Conservation (phyloP, 2,888 invertebrate species). For the Chrysolina haemoptera region DNA sequence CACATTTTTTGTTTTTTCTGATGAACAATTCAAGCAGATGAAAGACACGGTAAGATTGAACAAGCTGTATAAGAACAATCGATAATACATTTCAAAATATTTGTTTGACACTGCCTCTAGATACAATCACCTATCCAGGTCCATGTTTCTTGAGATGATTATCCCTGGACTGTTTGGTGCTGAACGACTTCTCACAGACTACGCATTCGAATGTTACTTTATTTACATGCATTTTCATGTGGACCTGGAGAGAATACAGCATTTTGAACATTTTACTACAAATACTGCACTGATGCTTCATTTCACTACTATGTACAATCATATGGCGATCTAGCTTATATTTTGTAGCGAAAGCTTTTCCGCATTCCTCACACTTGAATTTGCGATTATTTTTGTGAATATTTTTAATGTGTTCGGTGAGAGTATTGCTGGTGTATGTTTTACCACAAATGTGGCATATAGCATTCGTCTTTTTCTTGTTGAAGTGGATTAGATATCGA, state of each 20-base stretch:
- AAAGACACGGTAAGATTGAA: too few relatives aligned
- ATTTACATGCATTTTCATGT: constrained; percentile 71
- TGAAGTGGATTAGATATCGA: constrained; percentile 24
- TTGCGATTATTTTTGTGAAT: constrained; percentile 42
- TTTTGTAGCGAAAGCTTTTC: constrained; percentile 40
- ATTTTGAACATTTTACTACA: constrained; percentile 73
- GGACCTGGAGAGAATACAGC: constrained; percentile 72
- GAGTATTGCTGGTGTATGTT: constrained; percentile 32
- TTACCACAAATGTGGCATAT: constrained; percentile 55
- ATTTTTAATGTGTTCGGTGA: constrained; percentile 35
- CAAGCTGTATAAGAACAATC: too few relatives aligned
- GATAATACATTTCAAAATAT: background rate
- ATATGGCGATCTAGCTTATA: constrained; percentile 35
- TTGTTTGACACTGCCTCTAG: background rate
- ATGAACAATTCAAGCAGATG: too few relatives aligned
- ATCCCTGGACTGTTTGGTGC: constrained; percentile 60
- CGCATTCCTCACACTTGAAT: constrained; percentile 46
- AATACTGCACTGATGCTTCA: constrained; percentile 70
- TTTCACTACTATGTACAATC: constrained; percentile 39
- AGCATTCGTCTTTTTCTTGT: constrained; percentile 12
- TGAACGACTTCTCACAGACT: constrained; percentile 73
- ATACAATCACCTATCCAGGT: background rate
- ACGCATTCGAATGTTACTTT: constrained; percentile 72
- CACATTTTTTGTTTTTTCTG: too few relatives aligned
- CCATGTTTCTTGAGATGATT: constrained; percentile 46